A percentile compares a stretch with the other conserved stretches of the same genome.
These are phyloP conservation scores for Equus przewalskii DNA, from an alignment of 2,113 vertebrate genomes.

Conservation along the genomic window DNA sequence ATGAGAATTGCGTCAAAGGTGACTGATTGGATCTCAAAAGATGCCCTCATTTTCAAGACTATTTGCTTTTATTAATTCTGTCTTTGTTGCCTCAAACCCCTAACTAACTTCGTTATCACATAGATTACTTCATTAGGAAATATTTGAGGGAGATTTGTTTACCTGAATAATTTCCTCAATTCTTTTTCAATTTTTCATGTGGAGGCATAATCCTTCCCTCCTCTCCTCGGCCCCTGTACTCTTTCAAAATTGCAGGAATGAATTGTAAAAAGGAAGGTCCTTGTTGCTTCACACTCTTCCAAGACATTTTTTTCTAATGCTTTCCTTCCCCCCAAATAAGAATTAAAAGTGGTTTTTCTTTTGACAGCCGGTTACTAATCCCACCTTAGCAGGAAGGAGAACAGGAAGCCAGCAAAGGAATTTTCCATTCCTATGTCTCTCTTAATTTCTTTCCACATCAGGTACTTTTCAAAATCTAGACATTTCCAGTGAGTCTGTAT, in stretches of 20 bases:
- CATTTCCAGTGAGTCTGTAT: slow-evolving; percentile 88
- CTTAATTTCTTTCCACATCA: slow-evolving; percentile 88
- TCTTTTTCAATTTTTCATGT: not conserved
- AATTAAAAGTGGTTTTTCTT: slow-evolving; percentile 88
- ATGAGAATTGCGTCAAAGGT: no score
- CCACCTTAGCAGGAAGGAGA: slow-evolving; percentile 90
- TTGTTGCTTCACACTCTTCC: slow-evolving; percentile 79
- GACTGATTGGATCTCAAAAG: not conserved
- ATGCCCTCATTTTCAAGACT: not conserved
- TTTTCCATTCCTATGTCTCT: slow-evolving; percentile 89
- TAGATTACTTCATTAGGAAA: not conserved
- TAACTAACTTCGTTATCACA: not conserved
- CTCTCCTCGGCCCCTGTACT: not conserved
- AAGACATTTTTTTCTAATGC: slow-evolving; percentile 72
- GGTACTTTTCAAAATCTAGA: slow-evolving; percentile 90
- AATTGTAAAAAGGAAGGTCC: slow-evolving; percentile 78
- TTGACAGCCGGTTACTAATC: slow-evolving; percentile 91
- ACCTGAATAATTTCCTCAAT: not conserved
- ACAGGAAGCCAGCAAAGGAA: slow-evolving; percentile 87
- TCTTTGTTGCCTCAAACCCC: not conserved
- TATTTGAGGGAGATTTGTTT: not conserved
- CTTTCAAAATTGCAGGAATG: slow-evolving; percentile 43
- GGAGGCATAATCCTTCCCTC: not conserved
- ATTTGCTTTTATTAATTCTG: not conserved
- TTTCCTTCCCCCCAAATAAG: slow-evolving; percentile 80